Conservation (phyloP, 2,888 invertebrate genomes). For the Brenthis daphne region DNA sequence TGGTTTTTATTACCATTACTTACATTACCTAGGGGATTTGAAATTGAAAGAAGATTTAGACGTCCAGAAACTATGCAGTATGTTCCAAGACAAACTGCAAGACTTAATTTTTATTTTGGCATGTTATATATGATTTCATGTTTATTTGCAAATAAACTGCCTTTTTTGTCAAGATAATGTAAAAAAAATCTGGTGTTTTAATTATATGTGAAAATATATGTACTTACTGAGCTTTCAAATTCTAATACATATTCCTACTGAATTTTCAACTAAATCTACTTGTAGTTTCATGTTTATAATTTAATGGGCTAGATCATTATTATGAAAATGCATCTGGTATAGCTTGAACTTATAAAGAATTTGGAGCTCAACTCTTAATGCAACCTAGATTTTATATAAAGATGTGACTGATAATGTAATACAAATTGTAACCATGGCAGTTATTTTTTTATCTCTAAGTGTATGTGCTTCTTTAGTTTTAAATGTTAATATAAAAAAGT, state of each 20-base stretch:
- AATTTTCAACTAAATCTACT: background rate
- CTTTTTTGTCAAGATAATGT: conserved; percentile 75
- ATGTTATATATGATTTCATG: conserved; percentile 93
- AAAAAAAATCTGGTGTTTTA: conserved; percentile 14
- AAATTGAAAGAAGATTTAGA: conserved; percentile 94
- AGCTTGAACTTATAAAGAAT: conserved; percentile 1
- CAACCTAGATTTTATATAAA: background rate
- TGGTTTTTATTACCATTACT: conserved; percentile 95
- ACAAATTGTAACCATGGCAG: conserved; percentile 27
- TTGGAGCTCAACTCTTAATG: conserved; percentile 7
- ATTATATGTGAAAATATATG: conserved; percentile 24
- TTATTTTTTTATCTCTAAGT: conserved; percentile 10
- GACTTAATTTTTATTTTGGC: conserved; percentile 94
- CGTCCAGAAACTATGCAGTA: conserved; percentile 88
- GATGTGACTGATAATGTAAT: conserved; percentile 22
- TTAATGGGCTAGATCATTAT: background rate
- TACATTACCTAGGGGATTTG: conserved; percentile 93
- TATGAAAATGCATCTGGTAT: background rate
- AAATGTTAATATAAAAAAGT: conserved; percentile 4
- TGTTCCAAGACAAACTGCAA: conserved; percentile 94
- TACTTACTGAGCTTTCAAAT: conserved; percentile 47
- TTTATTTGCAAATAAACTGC: conserved; percentile 85
- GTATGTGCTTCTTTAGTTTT: conserved; percentile 12
- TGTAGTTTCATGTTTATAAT: background rate
- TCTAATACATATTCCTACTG: conserved; percentile 21